Evolutionary conservation across 2,113 vertebrate genomes (phyloP).

Genomic region (Morone saxatilis): DNA sequence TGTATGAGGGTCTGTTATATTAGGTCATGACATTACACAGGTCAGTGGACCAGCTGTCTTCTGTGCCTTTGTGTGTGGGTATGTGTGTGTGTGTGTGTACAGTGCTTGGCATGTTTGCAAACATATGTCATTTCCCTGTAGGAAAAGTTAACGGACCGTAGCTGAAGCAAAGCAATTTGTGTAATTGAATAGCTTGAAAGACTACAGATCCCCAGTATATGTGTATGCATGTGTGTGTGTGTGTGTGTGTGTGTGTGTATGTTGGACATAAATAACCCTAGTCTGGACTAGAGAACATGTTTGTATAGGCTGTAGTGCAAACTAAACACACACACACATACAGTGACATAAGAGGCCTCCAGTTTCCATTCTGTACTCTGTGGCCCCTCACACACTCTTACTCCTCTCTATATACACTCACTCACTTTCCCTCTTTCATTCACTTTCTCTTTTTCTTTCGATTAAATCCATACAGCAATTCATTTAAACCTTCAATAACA

Average conservation of each 20-base stretch:
- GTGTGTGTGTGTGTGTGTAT: conserved; percentile 10
- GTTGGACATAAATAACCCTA: conserved; percentile 53
- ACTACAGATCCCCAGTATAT: conserved; percentile 26
- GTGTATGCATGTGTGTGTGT: conserved; percentile 20
- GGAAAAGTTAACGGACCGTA: conserved; percentile 59
- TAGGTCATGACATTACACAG: conserved; percentile 30
- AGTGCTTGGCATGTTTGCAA: conserved; percentile 60
- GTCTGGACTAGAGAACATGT: conserved; percentile 47
- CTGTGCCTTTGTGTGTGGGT: conserved; percentile 3
- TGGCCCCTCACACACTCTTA: neutral
- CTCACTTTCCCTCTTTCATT: neutral
- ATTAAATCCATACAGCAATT: neutral
- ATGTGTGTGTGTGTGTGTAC: conserved; percentile 18
- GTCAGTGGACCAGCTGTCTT: conserved; percentile 39
- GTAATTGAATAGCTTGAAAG: conserved; percentile 67
- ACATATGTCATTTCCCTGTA: conserved; percentile 64
- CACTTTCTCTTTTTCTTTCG: neutral
- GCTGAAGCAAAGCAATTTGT: conserved; percentile 64
- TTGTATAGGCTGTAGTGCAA: conserved; percentile 40
- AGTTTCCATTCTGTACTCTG: conserved; percentile 49
- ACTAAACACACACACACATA: conserved; percentile 24
- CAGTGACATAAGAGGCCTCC: conserved; percentile 27
- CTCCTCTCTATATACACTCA: neutral
- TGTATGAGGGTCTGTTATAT: conserved; percentile 27
- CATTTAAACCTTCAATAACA: neutral